phyloP scores from a whole-genome alignment of 2,797 vertebrate species.

The Heteromormyrus szaboi region DNA sequence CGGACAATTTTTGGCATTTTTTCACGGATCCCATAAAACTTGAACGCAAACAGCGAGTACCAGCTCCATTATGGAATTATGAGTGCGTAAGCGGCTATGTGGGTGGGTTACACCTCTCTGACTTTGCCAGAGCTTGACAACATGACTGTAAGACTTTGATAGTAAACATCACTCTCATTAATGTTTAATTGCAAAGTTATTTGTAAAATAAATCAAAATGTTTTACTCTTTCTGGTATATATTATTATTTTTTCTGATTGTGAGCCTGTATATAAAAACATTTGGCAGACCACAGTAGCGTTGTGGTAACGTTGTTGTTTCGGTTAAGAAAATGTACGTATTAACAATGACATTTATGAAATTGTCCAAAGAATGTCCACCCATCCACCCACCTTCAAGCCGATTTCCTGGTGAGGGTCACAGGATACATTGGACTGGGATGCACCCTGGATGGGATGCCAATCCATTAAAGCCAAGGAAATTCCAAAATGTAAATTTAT shows the following conservation, averaged over 20 bases:
- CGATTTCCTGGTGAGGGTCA: background rate
- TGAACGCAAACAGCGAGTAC: background rate
- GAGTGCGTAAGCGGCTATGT: background rate
- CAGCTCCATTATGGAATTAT: background rate
- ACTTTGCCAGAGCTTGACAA: background rate
- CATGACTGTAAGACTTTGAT: background rate
- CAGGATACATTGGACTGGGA: background rate
- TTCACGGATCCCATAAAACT: background rate
- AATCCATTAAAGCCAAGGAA: background rate
- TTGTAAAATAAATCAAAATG: background rate
- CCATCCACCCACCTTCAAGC: background rate
- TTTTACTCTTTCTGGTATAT: background rate
- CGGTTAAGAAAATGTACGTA: background rate
- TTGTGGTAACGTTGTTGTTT: background rate
- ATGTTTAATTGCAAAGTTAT: background rate
- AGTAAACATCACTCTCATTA: background rate
- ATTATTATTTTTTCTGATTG: background rate
- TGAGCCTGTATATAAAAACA: background rate
- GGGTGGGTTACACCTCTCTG: background rate
- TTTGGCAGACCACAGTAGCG: background rate
- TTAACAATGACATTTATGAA: background rate
- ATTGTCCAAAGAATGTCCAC: background rate
- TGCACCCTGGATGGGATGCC: background rate
- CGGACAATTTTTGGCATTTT: background rate
- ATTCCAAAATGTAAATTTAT: background rate